These are phyloP conservation scores for Toxonevra muliebris DNA, from an alignment of 2,888 invertebrate species.

Conservation along the genomic window DNA sequence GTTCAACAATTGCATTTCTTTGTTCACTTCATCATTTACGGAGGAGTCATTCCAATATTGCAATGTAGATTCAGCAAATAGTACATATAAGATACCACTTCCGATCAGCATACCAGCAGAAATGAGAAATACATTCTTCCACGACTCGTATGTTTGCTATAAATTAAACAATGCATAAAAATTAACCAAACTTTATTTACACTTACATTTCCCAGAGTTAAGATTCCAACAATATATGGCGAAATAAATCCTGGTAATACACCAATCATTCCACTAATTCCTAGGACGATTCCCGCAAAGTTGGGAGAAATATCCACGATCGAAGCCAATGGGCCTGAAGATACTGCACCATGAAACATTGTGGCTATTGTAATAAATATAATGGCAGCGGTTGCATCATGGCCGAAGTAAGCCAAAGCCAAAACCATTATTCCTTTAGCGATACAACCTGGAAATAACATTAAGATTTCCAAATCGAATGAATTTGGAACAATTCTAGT, in stretches of 20 bases:
- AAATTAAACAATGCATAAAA: conserved; percentile 41
- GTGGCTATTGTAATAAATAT: conserved; percentile 72
- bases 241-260: conserved; percentile 71
- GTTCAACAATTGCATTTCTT: conserved; percentile 52
- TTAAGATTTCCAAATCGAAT: background rate
- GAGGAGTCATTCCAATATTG: conserved; percentile 69
- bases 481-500: background rate
- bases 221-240: conserved; percentile 70
- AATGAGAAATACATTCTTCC: conserved; percentile 72
- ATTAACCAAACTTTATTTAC: background rate
- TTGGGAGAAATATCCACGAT: conserved; percentile 76
- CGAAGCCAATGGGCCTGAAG: conserved; percentile 73
- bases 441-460: conserved; percentile 65
- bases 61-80: conserved; percentile 69
- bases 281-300: conserved; percentile 69
- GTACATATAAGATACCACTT: conserved; percentile 67
- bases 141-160: conserved; percentile 71
- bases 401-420: conserved; percentile 72
- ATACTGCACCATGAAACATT: conserved; percentile 73
- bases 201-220: conserved; percentile 73
- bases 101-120: conserved; percentile 67
- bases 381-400: conserved; percentile 70
- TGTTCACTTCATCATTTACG: conserved; percentile 43
- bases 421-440: conserved; percentile 72
- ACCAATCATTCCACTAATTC: conserved; percentile 70